Evolutionary conservation across 2,113 vertebrate genomes (phyloP).

Genomic region (Microtus pennsylvanicus): DNA sequence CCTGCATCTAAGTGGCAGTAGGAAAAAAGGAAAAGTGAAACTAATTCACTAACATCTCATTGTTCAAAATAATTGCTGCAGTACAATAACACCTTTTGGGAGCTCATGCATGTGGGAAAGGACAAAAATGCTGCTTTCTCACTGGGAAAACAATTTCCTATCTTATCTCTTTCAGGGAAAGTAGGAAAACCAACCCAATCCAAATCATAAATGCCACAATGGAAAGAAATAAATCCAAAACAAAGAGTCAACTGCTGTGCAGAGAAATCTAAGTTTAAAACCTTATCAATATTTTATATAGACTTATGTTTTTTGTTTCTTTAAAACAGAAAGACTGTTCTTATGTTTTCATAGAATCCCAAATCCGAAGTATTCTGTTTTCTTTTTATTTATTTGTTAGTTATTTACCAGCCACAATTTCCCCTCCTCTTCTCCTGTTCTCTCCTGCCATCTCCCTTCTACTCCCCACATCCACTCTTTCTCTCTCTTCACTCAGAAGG

Average conservation of each 20-base stretch:
- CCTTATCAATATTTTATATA: neutral
- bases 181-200: conserved; percentile 34
- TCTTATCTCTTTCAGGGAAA: conserved; percentile 26
- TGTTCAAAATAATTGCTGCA: conserved; percentile 73
- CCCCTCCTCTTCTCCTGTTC: too few relatives aligned
- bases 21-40: neutral
- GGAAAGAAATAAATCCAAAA: conserved; percentile 10
- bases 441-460: too few relatives aligned
- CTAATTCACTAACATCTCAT: conserved; percentile 70
- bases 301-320: neutral
- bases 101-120: neutral
- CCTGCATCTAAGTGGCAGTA: conserved; percentile 14
- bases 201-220: rapidly evolving
- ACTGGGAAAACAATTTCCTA: conserved; percentile 41
- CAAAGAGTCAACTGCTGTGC: conserved; percentile 51
- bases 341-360: neutral
- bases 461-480: too few relatives aligned
- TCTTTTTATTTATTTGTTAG: too few relatives aligned
- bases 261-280: neutral
- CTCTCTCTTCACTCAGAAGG: too few relatives aligned
- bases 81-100: conserved; percentile 65
- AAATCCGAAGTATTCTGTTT: neutral
- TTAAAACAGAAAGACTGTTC: neutral
- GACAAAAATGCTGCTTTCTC: conserved; percentile 29
- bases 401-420: too few relatives aligned